Percentiles rank a stretch among this genome's conserved stretches.
phyloP scores from a whole-genome alignment of 2,888 invertebrate species.

The Muscina levida region DNA sequence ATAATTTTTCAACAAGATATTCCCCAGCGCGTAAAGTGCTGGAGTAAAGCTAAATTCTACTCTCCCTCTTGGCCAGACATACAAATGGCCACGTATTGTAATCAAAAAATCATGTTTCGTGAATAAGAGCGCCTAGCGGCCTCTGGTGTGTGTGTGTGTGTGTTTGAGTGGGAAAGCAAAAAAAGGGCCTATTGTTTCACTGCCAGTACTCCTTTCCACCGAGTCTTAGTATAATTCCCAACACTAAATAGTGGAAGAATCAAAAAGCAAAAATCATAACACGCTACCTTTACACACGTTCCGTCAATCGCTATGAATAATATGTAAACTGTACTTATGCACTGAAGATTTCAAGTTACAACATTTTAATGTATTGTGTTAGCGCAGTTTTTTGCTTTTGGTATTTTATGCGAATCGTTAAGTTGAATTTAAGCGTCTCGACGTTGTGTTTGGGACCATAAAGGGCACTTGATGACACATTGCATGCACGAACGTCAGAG shows the following conservation, averaged over 20 bases:
- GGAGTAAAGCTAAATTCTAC: neutral
- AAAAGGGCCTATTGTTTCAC: slow-evolving; percentile 35
- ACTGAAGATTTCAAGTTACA: slow-evolving; percentile 21
- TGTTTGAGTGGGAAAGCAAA: neutral
- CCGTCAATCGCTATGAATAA: neutral
- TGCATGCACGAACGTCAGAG: slow-evolving; percentile 5
- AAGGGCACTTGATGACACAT: slow-evolving; percentile 44
- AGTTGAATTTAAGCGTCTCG: slow-evolving; percentile 48
- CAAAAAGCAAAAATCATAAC: slow-evolving; percentile 38
- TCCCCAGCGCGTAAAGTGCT: slow-evolving; percentile 37
- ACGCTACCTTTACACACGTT: slow-evolving; percentile 33
- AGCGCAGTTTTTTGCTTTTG: neutral
- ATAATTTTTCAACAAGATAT: slow-evolving; percentile 35
- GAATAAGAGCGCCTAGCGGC: too few relatives aligned
- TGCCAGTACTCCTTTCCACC: slow-evolving; percentile 8
- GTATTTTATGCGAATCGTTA: slow-evolving; percentile 49
- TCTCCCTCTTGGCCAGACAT: neutral
- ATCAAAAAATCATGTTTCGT: slow-evolving; percentile 48
- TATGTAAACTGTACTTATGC: too few relatives aligned
- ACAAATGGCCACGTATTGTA: slow-evolving; percentile 47
- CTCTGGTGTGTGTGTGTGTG: too few relatives aligned
- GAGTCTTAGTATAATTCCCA: slow-evolving; percentile 33
- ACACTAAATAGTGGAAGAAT: slow-evolving; percentile 33
- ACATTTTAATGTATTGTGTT: slow-evolving; percentile 13
- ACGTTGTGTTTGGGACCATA: slow-evolving; percentile 18